These are phyloP conservation scores for Protophormia terraenovae DNA, from an alignment of 2,888 invertebrate genomes.

Conservation along the genomic window DNA sequence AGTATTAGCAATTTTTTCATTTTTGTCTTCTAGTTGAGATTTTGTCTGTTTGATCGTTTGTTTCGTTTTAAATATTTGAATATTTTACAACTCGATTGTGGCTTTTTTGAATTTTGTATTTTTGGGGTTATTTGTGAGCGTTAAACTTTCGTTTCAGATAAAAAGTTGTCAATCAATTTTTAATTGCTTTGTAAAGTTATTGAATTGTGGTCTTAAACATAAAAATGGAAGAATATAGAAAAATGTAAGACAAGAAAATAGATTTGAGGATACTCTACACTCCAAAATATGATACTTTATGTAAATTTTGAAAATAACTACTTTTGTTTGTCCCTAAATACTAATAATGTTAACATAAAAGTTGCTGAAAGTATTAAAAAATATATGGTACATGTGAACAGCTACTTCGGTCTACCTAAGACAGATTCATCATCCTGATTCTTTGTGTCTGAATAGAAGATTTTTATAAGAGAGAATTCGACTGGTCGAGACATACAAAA, in stretches of 20 bases:
- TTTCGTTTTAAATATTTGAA: neutral
- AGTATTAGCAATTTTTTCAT: neutral
- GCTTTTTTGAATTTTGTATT: slow-evolving; percentile 2
- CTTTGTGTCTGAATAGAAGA: no score
- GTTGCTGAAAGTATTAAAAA: no score
- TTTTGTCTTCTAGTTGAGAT: slow-evolving; percentile 1
- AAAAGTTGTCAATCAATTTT: slow-evolving; percentile 80
- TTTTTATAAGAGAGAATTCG: no score
- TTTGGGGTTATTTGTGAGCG: slow-evolving; percentile 22
- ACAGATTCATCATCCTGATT: no score
- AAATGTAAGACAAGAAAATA: neutral
- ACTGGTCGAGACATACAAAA: no score
- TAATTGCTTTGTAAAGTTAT: slow-evolving; percentile 79
- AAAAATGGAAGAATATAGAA: neutral
- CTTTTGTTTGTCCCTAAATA: no score
- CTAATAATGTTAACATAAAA: no score
- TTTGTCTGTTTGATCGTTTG: slow-evolving; percentile 38
- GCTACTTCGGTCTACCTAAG: no score
- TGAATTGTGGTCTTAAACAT: slow-evolving; percentile 72
- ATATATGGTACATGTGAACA: no score
- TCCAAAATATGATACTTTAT: no score
- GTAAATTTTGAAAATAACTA: no score
- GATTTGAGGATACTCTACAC: neutral
- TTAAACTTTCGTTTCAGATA: slow-evolving; percentile 68
- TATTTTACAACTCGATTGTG: slow-evolving; percentile 53